Evolutionary conservation across 1,140 invertebrate species (phyloP), one percentile per base, ranked within the genome.

Genomic region (Zelostemma sp.): DNA sequence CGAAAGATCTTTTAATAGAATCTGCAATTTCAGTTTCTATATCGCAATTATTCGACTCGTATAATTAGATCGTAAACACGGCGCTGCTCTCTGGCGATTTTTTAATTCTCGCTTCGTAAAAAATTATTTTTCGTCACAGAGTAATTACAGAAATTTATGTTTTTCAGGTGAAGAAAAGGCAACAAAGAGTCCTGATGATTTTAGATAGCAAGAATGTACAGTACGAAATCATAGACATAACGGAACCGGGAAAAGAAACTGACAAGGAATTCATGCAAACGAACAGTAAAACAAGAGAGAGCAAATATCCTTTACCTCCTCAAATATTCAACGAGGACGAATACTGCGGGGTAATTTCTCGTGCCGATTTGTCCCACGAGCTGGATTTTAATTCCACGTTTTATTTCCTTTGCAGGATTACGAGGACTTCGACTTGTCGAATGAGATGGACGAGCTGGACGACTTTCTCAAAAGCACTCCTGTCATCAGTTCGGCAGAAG

Each of bases 181-280:
- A 98, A 81, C 94, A 97, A 80, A 89, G 94, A 60, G 94, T 97
- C 15, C 84, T 93, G 56, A 95, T 97, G 90, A 95, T 97, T 77
- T 85, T 98, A 69, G 94, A 96, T 76, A 95, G 94, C 73, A 94
- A 95, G 87, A 91, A 90, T 82, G 92, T 98, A 72, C 88, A 92
- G 61, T 97, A 95, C 85, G 91, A 95, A 82, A 86, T 91, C 14
- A 91, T 98, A 72, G 97, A 99, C 83, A 97, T 99, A 75, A 93
- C 95, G 28, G 95, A 97, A 82, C 95, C 95, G 14, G 92, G 91
- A 28, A 92, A 91, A 80, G 95, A 97, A 83, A 85, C 90, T 48
- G 92, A 95, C 45, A 95, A 95, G 84, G 94, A 96, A 73, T 95
- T 95, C 77, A 97, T 99, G 95, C 93, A 96, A 83, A 90, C 90